Evolutionary conservation across 2,797 vertebrate genomes (phyloP), one percentile per base, ranked within the genome.

Genomic region (Choloepus didactylus): DNA sequence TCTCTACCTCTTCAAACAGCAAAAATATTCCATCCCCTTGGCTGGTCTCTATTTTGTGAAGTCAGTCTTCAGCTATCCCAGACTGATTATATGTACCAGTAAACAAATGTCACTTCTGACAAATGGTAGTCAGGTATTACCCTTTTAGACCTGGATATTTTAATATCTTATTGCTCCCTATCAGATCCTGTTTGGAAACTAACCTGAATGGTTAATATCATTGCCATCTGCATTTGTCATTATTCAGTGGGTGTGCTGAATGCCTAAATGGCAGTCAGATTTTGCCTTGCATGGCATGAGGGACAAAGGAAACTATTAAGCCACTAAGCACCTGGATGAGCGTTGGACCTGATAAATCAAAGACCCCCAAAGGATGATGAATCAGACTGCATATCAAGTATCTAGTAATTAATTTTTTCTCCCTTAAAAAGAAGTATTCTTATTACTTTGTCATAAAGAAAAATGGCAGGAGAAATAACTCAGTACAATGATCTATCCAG

Each of bases 241-340:
- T 86, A 79, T 9, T 75, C 70, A 69, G 23, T 54, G 6, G 10
- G 12, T 70, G n/a, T 82, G 6, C 4, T 80, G 29, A 23, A 35
- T 82, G 7, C 31, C 38, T 79, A 90, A 90, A 89, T 86, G 60
- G 88, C 19, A 60, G 51, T 87, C 62, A 90, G 64, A 80, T 93
- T 96, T 75, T 62, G 3, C 76, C 41, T 87, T 62, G 56, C 49
- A 60, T 51, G 2, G 18, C 88, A 5, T 79, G 56, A 94, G n/a
- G 4, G 18, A 75, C 62, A 51, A 38, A 92, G 59, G 9, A 54
- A 81, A 73, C 59, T 59, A 84, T 83, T 81, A 73, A 84, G n/a
- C 23, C 64, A 70, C 9, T 59, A 75, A 93, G 12, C 23, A 46
- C 73, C 67, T 81, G 5, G 16, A 31, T 60, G 31, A 86, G 14